These are phyloP conservation scores for Stenodera caucasica DNA, from an alignment of 2,888 invertebrate genomes.

Conservation along the genomic window DNA sequence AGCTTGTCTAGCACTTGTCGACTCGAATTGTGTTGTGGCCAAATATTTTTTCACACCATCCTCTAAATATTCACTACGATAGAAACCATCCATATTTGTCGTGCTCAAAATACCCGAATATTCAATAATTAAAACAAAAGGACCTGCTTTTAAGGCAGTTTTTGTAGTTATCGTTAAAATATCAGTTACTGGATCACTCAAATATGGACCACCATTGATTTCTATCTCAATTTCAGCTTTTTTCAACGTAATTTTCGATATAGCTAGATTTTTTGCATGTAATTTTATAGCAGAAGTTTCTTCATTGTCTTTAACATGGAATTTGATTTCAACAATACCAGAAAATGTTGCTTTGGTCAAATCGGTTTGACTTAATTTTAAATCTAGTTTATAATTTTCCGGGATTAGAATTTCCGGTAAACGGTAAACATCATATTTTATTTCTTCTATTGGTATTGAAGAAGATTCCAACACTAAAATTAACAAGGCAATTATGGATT, in stretches of 20 bases:
- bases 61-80: conserved; percentile 47
- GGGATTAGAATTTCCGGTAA: conserved; percentile 1
- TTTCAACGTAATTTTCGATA: conserved; percentile 4
- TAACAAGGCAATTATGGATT: neutral
- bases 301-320: neutral
- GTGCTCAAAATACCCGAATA: conserved; percentile 45
- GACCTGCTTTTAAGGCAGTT: conserved; percentile 14
- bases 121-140: conserved; percentile 38
- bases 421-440: conserved; percentile 1
- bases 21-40: conserved; percentile 71
- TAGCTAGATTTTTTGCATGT: conserved; percentile 13
- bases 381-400: conserved; percentile 5
- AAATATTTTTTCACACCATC: conserved; percentile 55
- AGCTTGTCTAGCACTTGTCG: conserved; percentile 66
- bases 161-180: conserved; percentile 10
- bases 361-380: conserved; percentile 18
- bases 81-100: conserved; percentile 56
- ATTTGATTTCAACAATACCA: conserved; percentile 23
- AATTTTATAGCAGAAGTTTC: conserved; percentile 17
- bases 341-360: conserved; percentile 7
- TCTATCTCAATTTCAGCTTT: neutral
- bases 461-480: neutral
- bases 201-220: neutral
- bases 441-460: neutral
- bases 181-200: conserved; percentile 15